These are phyloP conservation scores for Aporophyla nigra DNA, from an alignment of 2,888 invertebrate genomes.

Conservation along the genomic window DNA sequence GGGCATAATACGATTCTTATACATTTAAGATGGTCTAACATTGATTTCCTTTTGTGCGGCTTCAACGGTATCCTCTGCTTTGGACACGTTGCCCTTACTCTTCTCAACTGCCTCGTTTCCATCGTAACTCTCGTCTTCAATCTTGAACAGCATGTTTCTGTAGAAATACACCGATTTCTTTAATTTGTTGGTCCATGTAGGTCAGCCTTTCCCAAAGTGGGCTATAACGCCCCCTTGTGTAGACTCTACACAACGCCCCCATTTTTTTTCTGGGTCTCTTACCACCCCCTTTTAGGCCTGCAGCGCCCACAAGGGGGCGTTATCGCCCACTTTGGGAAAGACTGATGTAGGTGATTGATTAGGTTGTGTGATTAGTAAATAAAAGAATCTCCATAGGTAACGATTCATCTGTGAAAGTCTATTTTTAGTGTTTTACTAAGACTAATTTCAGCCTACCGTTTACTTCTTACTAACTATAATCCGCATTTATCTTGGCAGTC, in stretches of 20 bases:
- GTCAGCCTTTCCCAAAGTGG: too few relatives aligned
- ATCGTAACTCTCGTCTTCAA: slow-evolving; percentile 89
- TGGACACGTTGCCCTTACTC: slow-evolving; percentile 92
- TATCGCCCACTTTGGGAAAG: too few relatives aligned
- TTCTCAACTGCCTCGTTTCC: slow-evolving; percentile 89
- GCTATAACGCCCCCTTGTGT: too few relatives aligned
- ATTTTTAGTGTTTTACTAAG: too few relatives aligned
- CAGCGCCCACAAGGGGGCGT: too few relatives aligned
- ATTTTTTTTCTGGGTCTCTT: too few relatives aligned
- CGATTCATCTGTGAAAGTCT: background rate
- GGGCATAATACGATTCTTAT: background rate
- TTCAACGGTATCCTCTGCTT: slow-evolving; percentile 92
- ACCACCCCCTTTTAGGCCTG: too few relatives aligned
- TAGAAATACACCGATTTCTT: slow-evolving; percentile 46
- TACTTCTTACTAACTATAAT: background rate
- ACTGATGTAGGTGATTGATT: too few relatives aligned
- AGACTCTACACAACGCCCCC: too few relatives aligned
- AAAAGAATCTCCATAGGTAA: background rate
- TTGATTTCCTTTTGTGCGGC: slow-evolving; percentile 92
- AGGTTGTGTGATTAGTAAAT: background rate
- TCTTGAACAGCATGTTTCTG: slow-evolving; percentile 91
- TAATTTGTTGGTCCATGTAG: background rate
- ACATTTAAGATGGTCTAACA: slow-evolving; percentile 75
- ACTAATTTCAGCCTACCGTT: background rate
- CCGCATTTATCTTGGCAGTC: background rate